Percentiles rank a stretch among this genome's conserved stretches.
Evolutionary conservation across 2,888 invertebrate species (phyloP).

Genomic region (Nemoura dubitans): DNA sequence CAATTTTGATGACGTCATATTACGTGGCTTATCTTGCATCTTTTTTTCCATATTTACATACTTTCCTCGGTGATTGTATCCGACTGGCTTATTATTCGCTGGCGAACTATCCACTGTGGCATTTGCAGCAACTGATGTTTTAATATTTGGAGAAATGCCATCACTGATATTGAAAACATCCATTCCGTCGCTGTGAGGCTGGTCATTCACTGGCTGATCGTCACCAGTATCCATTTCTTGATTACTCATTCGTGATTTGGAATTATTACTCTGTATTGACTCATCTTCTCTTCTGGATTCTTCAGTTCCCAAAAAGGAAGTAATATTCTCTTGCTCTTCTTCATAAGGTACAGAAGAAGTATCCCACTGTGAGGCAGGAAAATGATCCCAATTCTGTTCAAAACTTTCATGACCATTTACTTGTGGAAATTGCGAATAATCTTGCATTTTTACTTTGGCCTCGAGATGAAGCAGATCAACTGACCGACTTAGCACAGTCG

Average conservation of each 20-base stretch:
- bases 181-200: conserved; percentile 19
- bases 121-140: background rate
- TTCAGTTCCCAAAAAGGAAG: background rate
- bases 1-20: background rate
- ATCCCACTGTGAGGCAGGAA: background rate
- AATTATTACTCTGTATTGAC: background rate
- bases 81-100: background rate
- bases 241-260: background rate
- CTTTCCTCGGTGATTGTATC: background rate
- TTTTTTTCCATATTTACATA: background rate
- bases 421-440: background rate
- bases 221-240: background rate
- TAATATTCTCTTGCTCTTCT: background rate
- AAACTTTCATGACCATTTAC: background rate
- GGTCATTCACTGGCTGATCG: conserved; percentile 38
- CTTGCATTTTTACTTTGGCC: background rate
- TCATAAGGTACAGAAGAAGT: background rate
- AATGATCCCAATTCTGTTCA: background rate
- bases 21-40: conserved; percentile 10
- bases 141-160: background rate
- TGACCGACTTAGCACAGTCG: background rate
- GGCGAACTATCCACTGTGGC: background rate
- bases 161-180: conserved; percentile 36
- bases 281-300: background rate
- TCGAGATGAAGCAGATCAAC: background rate